Evolutionary conservation across 2,888 invertebrate species (phyloP).

Genomic region (Tetheella fluctuosa): DNA sequence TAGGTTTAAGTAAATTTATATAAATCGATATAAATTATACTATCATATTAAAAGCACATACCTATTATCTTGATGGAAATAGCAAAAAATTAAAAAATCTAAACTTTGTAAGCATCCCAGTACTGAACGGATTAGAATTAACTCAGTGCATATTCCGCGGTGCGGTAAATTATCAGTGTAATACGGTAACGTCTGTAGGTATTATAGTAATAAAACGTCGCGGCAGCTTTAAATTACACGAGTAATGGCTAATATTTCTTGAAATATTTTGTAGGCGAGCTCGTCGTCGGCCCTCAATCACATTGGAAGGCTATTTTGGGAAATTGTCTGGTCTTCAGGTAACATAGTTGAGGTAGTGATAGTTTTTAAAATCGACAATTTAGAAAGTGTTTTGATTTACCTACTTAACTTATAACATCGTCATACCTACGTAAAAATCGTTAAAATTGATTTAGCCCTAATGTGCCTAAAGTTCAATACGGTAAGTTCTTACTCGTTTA

Average conservation of each 20-base stretch:
- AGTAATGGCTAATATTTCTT: slow-evolving; percentile 44
- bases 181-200: slow-evolving; percentile 16
- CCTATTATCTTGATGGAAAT: not conserved
- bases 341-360: too few relatives aligned
- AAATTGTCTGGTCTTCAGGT: slow-evolving; percentile 20
- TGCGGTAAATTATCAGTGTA: slow-evolving; percentile 15
- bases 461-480: too few relatives aligned
- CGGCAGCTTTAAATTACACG: slow-evolving; percentile 38
- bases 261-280: slow-evolving; percentile 44
- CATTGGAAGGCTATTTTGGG: slow-evolving; percentile 24
- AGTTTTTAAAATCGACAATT: too few relatives aligned
- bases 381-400: too few relatives aligned
- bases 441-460: too few relatives aligned
- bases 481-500: too few relatives aligned
- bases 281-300: slow-evolving; percentile 28
- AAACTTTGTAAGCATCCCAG: slow-evolving; percentile 8
- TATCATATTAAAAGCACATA: too few relatives aligned
- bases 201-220: slow-evolving; percentile 41
- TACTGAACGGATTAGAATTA: not conserved
- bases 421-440: too few relatives aligned
- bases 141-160: slow-evolving; percentile 11
- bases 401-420: too few relatives aligned
- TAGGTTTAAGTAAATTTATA: too few relatives aligned
- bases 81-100: not conserved
- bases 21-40: too few relatives aligned